Evolutionary conservation across 2,888 invertebrate species (phyloP).

Genomic region (Caenorhabditis sp.): DNA sequence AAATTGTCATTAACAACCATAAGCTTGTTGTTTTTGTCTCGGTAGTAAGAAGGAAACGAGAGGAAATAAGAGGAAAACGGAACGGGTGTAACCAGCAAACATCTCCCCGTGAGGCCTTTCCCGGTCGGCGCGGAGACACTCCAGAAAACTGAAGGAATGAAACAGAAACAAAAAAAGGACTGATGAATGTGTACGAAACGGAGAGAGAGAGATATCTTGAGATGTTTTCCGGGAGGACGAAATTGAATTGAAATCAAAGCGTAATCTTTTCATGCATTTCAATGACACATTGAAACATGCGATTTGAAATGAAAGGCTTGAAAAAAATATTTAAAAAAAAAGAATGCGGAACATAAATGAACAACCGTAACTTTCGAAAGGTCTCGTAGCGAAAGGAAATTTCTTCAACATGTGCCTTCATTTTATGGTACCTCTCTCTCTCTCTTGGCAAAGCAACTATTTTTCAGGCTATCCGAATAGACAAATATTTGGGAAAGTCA

Average conservation of each 20-base stretch:
- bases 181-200: conserved; percentile 9
- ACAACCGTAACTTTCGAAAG: background rate
- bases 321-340: background rate
- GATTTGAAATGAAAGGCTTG: background rate
- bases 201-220: conserved; percentile 13
- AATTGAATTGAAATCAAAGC: conserved; percentile 37
- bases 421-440: background rate
- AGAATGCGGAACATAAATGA: too few species aligned
- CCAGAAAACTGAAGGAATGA: conserved; percentile 33
- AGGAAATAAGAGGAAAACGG: conserved; percentile 24
- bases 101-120: conserved; percentile 33
- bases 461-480: too few species aligned
- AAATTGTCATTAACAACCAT: background rate
- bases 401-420: background rate
- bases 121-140: conserved; percentile 36
- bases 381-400: background rate
- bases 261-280: conserved; percentile 24
- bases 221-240: conserved; percentile 26
- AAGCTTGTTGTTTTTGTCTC: background rate
- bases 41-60: conserved; percentile 7
- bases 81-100: conserved; percentile 50
- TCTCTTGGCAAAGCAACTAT: too few species aligned
- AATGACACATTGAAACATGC: background rate
- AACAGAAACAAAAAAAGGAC: conserved; percentile 35
- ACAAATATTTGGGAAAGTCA: too few species aligned